Conservation (phyloP, 2,888 invertebrate genomes). For the Gymnosoma rotundatum region DNA sequence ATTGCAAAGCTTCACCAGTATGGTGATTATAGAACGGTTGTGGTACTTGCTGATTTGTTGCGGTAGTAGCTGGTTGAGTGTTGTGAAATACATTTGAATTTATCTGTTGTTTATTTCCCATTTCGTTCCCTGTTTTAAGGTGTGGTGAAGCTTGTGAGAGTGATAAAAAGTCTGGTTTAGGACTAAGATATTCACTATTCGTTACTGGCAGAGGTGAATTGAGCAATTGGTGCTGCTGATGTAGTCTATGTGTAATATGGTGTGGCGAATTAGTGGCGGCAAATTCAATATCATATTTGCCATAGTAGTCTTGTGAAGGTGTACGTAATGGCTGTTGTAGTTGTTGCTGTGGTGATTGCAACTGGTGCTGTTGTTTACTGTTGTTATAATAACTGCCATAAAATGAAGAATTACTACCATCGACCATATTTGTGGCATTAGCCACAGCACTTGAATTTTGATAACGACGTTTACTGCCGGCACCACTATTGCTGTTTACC, state of each 20-base stretch:
- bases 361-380: conserved; percentile 72
- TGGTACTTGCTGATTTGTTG: conserved; percentile 74
- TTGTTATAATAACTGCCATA: conserved; percentile 55
- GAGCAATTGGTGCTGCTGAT: conserved; percentile 75
- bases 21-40: conserved; percentile 78
- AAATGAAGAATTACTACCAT: conserved; percentile 40
- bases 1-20: conserved; percentile 71
- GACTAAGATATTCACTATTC: conserved; percentile 77
- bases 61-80: conserved; percentile 73
- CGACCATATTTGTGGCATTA: conserved; percentile 65
- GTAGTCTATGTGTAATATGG: conserved; percentile 63
- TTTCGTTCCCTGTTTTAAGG: conserved; percentile 71
- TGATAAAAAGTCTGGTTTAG: conserved; percentile 76
- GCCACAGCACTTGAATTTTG: conserved; percentile 71
- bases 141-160: conserved; percentile 66
- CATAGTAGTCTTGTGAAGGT: conserved; percentile 79
- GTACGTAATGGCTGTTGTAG: conserved; percentile 69
- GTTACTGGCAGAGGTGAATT: conserved; percentile 69
- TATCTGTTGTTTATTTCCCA: conserved; percentile 74
- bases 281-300: conserved; percentile 81
- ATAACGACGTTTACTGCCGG: conserved; percentile 75
- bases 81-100: conserved; percentile 74
- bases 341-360: conserved; percentile 72
- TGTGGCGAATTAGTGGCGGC: conserved; percentile 72
- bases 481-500: conserved; percentile 73